phyloP scores from a whole-genome alignment of 2,113 vertebrate species.

The Passer montanus region DNA sequence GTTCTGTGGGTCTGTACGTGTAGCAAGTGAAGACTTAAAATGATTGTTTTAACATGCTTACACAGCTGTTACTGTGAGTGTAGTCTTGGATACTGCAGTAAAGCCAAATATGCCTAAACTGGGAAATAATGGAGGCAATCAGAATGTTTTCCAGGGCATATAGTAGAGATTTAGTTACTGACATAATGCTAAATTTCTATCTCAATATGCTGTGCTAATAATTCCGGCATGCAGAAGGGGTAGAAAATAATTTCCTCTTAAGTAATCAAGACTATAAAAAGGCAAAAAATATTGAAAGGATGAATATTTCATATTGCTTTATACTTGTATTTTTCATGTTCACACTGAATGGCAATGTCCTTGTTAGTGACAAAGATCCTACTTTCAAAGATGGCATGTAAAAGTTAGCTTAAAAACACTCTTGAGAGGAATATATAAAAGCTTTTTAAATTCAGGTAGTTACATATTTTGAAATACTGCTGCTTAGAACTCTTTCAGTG shows the following conservation, averaged over 20 bases:
- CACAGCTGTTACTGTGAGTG: not conserved
- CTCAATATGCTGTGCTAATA: not conserved
- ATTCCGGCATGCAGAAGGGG: not conserved
- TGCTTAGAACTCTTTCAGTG: not conserved
- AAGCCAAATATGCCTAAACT: not conserved
- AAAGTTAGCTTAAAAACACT: not conserved
- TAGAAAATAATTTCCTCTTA: not conserved
- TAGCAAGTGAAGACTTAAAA: not conserved
- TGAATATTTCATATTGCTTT: not conserved
- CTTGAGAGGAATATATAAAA: not conserved
- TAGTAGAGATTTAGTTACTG: not conserved
- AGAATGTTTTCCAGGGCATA: not conserved
- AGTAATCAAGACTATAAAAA: not conserved
- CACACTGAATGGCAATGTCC: not conserved
- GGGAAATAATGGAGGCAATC: not conserved
- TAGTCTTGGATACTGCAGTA: not conserved
- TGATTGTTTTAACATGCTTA: not conserved
- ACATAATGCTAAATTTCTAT: not conserved
- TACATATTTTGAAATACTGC: not conserved
- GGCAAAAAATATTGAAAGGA: not conserved
- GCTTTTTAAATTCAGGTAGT: not conserved
- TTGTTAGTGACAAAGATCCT: not conserved
- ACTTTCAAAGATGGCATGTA: not conserved
- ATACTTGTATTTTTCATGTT: not conserved
- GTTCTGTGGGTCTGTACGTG: not conserved